Conservation (phyloP, 1,140 invertebrate species). For the Druon quercuslanigerum region DNA sequence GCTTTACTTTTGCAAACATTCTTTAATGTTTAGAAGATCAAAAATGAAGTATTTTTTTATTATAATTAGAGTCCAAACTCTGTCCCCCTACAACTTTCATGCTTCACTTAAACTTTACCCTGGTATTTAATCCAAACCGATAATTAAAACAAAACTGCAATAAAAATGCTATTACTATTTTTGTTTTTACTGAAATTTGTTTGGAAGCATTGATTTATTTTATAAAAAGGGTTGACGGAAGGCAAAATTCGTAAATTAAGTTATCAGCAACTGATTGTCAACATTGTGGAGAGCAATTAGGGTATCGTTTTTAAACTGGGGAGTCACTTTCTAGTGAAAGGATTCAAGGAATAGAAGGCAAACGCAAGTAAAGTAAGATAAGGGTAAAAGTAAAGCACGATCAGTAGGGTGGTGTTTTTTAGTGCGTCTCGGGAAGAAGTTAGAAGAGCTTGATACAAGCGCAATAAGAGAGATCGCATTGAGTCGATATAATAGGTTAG, state of each 20-base stretch:
- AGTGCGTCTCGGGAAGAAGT: neutral
- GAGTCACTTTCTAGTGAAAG: constrained; percentile 9
- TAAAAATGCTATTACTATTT: too few species aligned
- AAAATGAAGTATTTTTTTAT: too few species aligned
- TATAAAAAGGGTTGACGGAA: neutral
- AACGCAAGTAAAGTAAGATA: constrained; percentile 9
- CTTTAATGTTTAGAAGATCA: too few species aligned
- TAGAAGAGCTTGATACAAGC: constrained; percentile 26
- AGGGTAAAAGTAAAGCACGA: constrained; percentile 25
- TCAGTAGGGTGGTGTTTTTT: constrained; percentile 28
- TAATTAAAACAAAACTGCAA: too few species aligned
- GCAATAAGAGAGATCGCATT: constrained; percentile 29
- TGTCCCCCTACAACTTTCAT: too few species aligned
- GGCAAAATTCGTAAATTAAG: neutral
- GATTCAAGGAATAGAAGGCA: neutral
- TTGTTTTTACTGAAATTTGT: neutral
- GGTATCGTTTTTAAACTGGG: constrained; percentile 15
- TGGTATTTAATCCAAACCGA: too few species aligned
- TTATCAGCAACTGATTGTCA: neutral
- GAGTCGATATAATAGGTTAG: constrained; percentile 17
- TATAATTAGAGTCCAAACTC: too few species aligned
- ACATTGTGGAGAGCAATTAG: constrained; percentile 10
- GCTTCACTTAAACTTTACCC: too few species aligned
- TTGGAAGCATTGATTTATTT: neutral
- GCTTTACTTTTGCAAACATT: too few species aligned